Evolutionary conservation across 2,797 vertebrate genomes (phyloP).

Genomic region (Potorous gilbertii): DNA sequence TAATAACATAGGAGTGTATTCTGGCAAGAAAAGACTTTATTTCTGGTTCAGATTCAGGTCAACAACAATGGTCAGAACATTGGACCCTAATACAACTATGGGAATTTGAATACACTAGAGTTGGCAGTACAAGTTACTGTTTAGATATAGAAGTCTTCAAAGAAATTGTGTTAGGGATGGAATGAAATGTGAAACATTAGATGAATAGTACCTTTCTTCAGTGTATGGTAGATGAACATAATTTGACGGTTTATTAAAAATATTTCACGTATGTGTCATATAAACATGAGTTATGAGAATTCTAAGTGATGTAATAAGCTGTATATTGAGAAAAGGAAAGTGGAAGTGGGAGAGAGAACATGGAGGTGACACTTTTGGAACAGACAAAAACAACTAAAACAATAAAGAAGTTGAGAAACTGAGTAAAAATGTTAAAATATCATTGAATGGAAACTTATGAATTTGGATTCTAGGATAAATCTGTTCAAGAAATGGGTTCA

Average conservation of each 20-base stretch:
- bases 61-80: background rate
- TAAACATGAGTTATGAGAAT: background rate
- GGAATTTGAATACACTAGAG: background rate
- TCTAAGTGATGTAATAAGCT: background rate
- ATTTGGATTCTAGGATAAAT: background rate
- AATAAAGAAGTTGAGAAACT: background rate
- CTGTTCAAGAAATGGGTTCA: background rate
- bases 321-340: background rate
- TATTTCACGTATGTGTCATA: background rate
- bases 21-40: constrained; percentile 8
- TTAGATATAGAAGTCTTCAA: background rate
- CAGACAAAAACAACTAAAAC: background rate
- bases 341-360: background rate
- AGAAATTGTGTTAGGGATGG: background rate
- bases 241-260: background rate
- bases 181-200: background rate
- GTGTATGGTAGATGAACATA: background rate
- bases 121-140: background rate
- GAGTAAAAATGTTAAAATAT: background rate
- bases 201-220: background rate
- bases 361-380: background rate
- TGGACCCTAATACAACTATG: background rate
- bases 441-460: background rate
- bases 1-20: constrained; percentile 40
- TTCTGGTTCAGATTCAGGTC: background rate